Evolutionary conservation across 2,797 vertebrate genomes (phyloP).

Genomic region (Falco novaeseelandiae): DNA sequence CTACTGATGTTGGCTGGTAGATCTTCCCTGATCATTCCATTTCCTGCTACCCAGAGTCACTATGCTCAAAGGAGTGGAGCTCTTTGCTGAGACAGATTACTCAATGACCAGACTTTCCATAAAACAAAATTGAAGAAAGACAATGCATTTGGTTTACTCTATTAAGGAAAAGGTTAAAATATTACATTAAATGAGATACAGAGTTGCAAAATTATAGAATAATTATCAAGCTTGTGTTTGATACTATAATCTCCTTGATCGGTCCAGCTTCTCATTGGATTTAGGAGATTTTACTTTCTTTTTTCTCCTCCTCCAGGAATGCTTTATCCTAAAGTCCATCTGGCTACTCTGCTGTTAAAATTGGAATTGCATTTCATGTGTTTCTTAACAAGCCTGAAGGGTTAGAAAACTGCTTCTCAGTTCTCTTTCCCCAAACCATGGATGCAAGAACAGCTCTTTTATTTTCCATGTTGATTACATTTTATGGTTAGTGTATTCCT

Average conservation of each 20-base stretch:
- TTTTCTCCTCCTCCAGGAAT: not conserved
- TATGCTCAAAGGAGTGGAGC: not conserved
- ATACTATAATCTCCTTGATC: not conserved
- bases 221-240: not conserved
- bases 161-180: not conserved
- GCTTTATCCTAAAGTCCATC: not conserved
- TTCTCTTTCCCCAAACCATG: not conserved
- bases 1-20: not conserved
- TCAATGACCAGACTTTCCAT: not conserved
- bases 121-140: not conserved
- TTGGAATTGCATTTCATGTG: not conserved
- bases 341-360: not conserved
- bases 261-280: not conserved
- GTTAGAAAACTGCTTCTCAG: not conserved
- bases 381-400: not conserved
- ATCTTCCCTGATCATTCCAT: rapidly evolving
- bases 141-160: not conserved
- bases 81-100: not conserved
- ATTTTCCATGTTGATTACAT: not conserved
- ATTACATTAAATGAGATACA: not conserved
- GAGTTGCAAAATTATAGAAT: not conserved
- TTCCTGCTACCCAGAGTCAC: not conserved
- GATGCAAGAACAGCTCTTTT: not conserved
- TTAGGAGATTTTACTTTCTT: not conserved
- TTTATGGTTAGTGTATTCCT: not conserved